A percentile compares a stretch with the other conserved stretches of the same genome.
Evolutionary conservation across 2,797 vertebrate species (phyloP).

Genomic region (Sebastes trivittatus): DNA sequence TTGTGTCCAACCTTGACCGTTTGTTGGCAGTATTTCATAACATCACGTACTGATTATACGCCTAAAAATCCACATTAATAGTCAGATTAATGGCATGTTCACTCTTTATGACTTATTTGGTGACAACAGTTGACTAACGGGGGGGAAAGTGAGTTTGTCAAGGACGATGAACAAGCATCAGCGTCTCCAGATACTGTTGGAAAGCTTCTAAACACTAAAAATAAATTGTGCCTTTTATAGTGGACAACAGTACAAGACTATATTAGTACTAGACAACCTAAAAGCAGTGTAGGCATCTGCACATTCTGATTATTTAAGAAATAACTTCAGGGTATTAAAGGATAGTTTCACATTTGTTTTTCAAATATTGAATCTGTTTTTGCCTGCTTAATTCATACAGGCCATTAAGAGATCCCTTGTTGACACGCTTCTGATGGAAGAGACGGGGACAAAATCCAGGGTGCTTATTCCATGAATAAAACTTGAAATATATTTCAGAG

Average conservation of each 20-base stretch:
- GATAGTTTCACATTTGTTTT: not conserved
- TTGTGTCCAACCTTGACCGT: slow-evolving; percentile 50
- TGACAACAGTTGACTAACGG: not conserved
- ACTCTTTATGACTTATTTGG: not conserved
- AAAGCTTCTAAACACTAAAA: not conserved
- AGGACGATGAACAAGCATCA: slow-evolving; percentile 1
- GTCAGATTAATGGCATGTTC: not conserved
- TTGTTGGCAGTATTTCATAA: slow-evolving; percentile 9
- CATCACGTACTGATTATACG: not conserved
- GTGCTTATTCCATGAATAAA: not conserved
- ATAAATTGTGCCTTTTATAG: not conserved
- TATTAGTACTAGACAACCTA: not conserved
- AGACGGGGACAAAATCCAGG: not conserved
- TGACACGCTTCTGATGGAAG: not conserved
- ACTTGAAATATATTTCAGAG: not conserved
- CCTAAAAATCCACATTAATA: not conserved
- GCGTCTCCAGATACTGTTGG: not conserved
- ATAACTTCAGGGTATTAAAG: not conserved
- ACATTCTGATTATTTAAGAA: not conserved
- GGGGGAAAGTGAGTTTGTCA: not conserved
- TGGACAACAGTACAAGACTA: not conserved
- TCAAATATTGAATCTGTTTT: not conserved
- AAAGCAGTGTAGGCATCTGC: not conserved
- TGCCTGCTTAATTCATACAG: not conserved
- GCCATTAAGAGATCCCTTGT: not conserved